A percentile compares a stretch with the other conserved stretches of the same genome.
Conservation (phyloP, 2,888 invertebrate species). For the Chloromyia formosa region DNA sequence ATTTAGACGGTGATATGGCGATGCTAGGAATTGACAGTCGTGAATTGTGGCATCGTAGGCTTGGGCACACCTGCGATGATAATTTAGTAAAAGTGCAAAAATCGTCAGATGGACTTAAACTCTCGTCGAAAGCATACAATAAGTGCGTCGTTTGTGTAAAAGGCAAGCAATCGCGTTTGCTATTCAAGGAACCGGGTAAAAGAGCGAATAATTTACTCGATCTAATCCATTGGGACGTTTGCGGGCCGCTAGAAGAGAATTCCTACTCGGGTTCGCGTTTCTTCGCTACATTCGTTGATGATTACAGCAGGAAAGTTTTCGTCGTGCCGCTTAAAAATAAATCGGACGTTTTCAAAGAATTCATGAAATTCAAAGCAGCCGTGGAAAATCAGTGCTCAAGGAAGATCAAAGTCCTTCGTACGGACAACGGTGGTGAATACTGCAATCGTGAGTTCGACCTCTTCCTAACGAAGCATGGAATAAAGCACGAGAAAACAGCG, state of each 20-base stretch:
- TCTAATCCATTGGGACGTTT: background rate
- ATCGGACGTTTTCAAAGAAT: background rate
- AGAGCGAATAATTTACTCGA: background rate
- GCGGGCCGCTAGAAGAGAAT: background rate
- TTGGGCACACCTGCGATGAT: background rate
- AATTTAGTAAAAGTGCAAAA: background rate
- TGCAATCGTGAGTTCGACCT: background rate
- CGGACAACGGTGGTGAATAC: background rate
- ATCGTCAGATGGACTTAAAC: background rate
- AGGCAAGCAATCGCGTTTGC: background rate
- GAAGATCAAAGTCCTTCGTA: background rate
- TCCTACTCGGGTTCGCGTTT: background rate
- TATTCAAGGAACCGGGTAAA: background rate
- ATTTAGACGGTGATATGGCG: no score
- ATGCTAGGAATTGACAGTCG: no score
- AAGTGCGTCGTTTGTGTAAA: background rate
- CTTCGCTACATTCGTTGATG: background rate
- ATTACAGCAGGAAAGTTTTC: background rate
- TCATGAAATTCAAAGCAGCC: background rate
- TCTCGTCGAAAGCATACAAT: background rate
- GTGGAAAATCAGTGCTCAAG: background rate
- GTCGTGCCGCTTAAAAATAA: background rate
- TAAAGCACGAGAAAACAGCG: background rate
- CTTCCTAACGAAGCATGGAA: background rate
- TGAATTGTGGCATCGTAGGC: background rate